A percentile compares a stretch with the other conserved stretches of the same genome.
Conservation (phyloP, 2,113 vertebrate species). For the Tiliqua scincoides region DNA sequence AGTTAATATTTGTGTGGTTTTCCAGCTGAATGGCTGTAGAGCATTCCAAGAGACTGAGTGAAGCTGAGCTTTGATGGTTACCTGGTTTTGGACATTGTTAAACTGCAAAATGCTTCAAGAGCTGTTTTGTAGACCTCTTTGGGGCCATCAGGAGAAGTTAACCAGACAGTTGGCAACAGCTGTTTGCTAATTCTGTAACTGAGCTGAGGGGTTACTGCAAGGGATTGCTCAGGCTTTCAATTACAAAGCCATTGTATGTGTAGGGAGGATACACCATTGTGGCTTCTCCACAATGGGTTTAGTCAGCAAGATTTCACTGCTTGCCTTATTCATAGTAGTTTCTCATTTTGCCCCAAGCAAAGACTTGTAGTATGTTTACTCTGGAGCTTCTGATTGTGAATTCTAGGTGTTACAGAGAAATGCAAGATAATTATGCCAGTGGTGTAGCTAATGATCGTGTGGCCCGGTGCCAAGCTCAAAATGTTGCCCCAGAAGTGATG, state of each 20-base stretch:
- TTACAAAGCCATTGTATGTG: not conserved
- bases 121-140: not conserved
- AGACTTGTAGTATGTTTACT: not conserved
- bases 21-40: not conserved
- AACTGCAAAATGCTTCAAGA: not conserved
- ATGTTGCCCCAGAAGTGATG: too few species aligned
- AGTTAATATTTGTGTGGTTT: not conserved
- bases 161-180: constrained; percentile 1
- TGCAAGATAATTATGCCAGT: not conserved
- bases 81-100: not conserved
- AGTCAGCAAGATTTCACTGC: not conserved
- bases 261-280: not conserved
- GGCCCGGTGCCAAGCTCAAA: too few species aligned
- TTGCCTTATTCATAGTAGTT: not conserved
- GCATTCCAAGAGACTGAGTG: not conserved
- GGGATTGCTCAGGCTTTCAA: constrained; percentile 20
- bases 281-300: not conserved
- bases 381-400: not conserved
- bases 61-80: not conserved
- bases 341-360: not conserved
- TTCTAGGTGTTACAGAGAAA: not conserved
- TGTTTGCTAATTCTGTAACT: constrained; percentile 21
- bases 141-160: not conserved
- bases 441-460: too few species aligned
- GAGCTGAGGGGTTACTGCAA: constrained; percentile 5